Evolutionary conservation across 2,888 invertebrate species (phyloP), one percentile per base, ranked within the genome.

Genomic region (Ectemnius lituratus): DNA sequence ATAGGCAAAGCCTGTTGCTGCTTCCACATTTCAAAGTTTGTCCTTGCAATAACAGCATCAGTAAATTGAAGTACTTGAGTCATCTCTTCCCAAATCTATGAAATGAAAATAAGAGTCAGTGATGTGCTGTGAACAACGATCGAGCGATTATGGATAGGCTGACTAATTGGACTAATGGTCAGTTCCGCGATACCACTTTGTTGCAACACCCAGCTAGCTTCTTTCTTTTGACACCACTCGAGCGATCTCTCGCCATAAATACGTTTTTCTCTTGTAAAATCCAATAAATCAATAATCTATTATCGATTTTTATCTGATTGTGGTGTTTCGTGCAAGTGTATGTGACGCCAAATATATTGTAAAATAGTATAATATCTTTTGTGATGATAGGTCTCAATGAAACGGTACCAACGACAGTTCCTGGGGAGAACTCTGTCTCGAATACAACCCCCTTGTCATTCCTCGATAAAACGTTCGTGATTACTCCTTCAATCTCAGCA

Each of bases 1-100:
- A 89, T 88, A 88, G 86, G 84, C 83, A 88, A 88, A 89, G 89
- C 89, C 89, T 89, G 89, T 89, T 89, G 89, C 89, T 89, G 88
- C 80, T 78, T 74, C 73, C 85, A 80, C 84, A 86, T 83, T 86
- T 82, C 74, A 70, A 80, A 82, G 75, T 79, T 78, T 78, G 71
- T 75, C 71, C 75, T 80, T 70, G 71, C 70, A 60, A 75, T 79
- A 77, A 75, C 67, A 77, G 71, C 68, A 79, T 70, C 65, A 47
- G 70, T 69, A 67, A 78, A 74, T 28, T 72, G 62, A 65, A 23
- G 61, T 45, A 78, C 16, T 70, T 70, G 23, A 57, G n/a, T 52
- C 16, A 63, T 62, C 58, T 37, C 47, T 28, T 46, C 37, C 58
- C 56, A 23, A 8, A 37, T 47, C 56, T 56, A 23, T 47, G 23